Conservation (phyloP, 2,113 vertebrate species). For the Brachyhypopomus occidentalis region DNA sequence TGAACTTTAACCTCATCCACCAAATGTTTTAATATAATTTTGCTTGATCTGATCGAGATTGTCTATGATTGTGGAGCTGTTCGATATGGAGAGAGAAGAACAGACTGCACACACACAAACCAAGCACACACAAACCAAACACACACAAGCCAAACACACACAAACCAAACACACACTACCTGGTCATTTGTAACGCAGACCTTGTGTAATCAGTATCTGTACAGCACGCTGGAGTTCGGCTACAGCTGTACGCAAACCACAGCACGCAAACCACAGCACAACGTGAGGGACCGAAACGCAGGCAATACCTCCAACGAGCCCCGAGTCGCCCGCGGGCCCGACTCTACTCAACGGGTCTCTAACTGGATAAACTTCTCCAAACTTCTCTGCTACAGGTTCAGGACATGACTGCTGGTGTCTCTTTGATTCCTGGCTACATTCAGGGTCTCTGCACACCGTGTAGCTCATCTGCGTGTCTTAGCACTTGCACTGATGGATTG, state of each 20-base stretch:
- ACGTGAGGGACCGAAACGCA: not conserved
- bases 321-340: not conserved
- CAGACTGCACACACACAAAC: slow-evolving; percentile 11
- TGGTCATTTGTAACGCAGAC: not conserved
- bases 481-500: slow-evolving; percentile 1
- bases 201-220: not conserved
- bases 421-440: not conserved
- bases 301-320: not conserved
- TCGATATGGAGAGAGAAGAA: not conserved
- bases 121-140: slow-evolving; percentile 4
- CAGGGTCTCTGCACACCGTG: not conserved
- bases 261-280: no score
- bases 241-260: not conserved
- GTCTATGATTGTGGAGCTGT: not conserved
- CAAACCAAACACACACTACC: slow-evolving; percentile 1
- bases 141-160: slow-evolving; percentile 1
- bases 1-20: no score
- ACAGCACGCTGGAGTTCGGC: not conserved
- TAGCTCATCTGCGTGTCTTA: not conserved
- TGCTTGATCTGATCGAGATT: not conserved
- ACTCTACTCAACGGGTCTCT: not conserved
- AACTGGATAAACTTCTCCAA: slow-evolving; percentile 8
- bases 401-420: not conserved
- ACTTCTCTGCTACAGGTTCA: not conserved
- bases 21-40: no score